Evolutionary conservation across 1,140 invertebrate species (phyloP).

Genomic region (Asbolus verrucosus): DNA sequence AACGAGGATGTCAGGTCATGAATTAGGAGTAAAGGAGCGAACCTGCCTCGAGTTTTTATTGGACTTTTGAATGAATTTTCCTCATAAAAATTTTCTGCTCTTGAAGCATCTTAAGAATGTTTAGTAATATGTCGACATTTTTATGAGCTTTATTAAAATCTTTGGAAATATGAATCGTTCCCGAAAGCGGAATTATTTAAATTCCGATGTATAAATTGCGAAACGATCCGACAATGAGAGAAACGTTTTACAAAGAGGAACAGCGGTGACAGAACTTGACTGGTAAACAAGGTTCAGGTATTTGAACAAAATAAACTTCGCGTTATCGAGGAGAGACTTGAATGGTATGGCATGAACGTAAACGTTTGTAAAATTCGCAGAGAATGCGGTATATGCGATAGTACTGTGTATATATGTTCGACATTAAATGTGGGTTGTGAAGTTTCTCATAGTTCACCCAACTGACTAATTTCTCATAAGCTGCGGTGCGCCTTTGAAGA

Average conservation of each 20-base stretch:
- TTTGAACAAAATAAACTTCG: slow-evolving; percentile 20
- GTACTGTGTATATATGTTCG: slow-evolving; percentile 27
- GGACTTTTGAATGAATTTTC: slow-evolving; percentile 36
- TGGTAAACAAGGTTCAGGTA: slow-evolving; percentile 25
- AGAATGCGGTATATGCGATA: slow-evolving; percentile 32
- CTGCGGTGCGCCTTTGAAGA: slow-evolving; percentile 34
- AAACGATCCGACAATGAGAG: background rate
- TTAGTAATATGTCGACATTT: slow-evolving; percentile 38
- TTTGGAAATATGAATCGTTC: slow-evolving; percentile 31
- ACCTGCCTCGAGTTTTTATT: slow-evolving; percentile 24
- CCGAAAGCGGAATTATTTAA: slow-evolving; percentile 12
- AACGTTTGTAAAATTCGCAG: slow-evolving; percentile 32
- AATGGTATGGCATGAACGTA: slow-evolving; percentile 28
- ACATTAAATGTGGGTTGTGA: slow-evolving; percentile 29
- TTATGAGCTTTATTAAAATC: slow-evolving; percentile 39
- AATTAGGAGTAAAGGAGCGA: slow-evolving; percentile 33
- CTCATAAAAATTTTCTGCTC: slow-evolving; percentile 32
- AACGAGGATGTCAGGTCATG: slow-evolving; percentile 21
- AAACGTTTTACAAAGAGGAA: background rate
- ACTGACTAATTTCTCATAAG: slow-evolving; percentile 36
- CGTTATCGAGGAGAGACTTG: no score
- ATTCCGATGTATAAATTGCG: background rate
- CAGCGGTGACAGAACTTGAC: background rate
- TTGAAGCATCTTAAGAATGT: slow-evolving; percentile 29
- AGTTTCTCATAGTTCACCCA: slow-evolving; percentile 34